Conservation (phyloP, 2,797 vertebrate genomes). For the Mormyrus hasselquistii region DNA sequence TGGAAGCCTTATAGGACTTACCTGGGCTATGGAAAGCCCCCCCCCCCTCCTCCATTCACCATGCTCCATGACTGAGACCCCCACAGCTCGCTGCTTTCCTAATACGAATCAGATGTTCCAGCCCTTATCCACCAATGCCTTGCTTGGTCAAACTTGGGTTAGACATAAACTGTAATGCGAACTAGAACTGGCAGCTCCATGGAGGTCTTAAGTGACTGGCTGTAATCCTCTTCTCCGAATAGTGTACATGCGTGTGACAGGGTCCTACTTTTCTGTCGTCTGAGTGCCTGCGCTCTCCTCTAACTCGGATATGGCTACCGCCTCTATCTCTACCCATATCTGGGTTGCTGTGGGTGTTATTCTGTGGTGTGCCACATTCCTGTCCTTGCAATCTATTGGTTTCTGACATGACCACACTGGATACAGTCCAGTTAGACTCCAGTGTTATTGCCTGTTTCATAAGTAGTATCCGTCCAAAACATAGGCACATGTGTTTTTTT, state of each 20-base stretch:
- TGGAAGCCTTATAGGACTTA: not conserved
- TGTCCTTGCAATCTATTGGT: not conserved
- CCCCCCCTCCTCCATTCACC: not conserved
- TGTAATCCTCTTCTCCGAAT: not conserved
- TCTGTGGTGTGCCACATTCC: not conserved
- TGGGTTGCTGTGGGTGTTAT: not conserved
- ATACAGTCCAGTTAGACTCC: not conserved
- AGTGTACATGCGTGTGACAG: not conserved
- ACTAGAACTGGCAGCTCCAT: not conserved
- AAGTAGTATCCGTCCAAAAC: not conserved
- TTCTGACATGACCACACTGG: not conserved
- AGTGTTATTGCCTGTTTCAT: not conserved
- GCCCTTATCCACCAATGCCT: not conserved
- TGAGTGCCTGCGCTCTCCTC: not conserved
- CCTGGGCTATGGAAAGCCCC: not conserved
- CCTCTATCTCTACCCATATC: not conserved
- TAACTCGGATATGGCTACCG: not conserved
- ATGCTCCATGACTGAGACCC: not conserved
- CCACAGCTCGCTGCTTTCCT: not conserved
- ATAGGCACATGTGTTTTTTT: not conserved
- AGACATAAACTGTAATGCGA: not conserved
- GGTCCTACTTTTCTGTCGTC: not conserved
- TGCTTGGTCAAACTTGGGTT: not conserved
- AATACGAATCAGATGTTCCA: not conserved
- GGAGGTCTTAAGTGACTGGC: not conserved